These are phyloP conservation scores for Argyra leucocephala DNA, from an alignment of 2,888 invertebrate species.

Conservation along the genomic window DNA sequence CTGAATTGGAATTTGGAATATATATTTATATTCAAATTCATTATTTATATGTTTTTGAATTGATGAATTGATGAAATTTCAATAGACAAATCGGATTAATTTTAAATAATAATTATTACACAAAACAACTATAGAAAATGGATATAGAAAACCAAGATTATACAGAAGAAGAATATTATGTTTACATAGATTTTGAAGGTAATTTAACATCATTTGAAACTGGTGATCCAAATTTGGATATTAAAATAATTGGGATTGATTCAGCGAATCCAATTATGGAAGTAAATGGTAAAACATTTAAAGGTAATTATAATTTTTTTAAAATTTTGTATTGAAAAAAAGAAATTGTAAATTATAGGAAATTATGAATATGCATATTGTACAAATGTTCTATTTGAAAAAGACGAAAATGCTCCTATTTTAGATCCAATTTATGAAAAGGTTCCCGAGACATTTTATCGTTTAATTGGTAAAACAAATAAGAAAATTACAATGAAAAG, in stretches of 20 bases:
- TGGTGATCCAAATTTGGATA: conserved; percentile 30
- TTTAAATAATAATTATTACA: no score
- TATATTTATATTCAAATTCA: no score
- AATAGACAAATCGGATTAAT: no score
- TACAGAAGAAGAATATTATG: conserved; percentile 38
- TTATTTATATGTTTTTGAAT: no score
- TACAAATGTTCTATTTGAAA: conserved; percentile 65
- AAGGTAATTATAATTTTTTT: conserved; percentile 38
- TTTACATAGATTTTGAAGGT: conserved; percentile 40
- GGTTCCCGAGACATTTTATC: conserved; percentile 48
- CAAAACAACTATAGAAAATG: background rate
- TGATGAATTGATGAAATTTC: no score
- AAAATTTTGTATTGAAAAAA: background rate
- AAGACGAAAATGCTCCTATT: conserved; percentile 45
- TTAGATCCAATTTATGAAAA: conserved; percentile 50
- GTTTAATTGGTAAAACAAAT: conserved; percentile 54
- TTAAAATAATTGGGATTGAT: conserved; percentile 52
- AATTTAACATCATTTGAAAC: conserved; percentile 33
- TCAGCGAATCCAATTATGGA: conserved; percentile 56
- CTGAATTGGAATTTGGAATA: no score
- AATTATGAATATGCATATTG: conserved; percentile 59
- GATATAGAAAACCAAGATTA: conserved; percentile 26
- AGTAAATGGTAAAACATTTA: conserved; percentile 56
- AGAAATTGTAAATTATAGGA: conserved; percentile 45
- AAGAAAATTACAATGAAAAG: conserved; percentile 59